Evolutionary conservation across 2,797 vertebrate species (phyloP).

Genomic region (Falco cherrug): DNA sequence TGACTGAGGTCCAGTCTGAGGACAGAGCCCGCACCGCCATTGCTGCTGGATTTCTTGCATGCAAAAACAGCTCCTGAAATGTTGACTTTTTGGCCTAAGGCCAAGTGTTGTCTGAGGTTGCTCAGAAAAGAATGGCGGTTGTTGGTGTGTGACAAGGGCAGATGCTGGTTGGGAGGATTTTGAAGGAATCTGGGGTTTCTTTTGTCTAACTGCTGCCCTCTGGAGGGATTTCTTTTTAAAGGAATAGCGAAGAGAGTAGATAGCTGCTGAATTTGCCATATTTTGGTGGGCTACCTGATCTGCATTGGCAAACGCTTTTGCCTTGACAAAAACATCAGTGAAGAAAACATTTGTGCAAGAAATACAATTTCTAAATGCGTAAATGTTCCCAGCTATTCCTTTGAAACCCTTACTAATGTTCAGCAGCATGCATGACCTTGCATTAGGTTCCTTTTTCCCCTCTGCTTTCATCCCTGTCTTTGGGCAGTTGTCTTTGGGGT

Average conservation of each 20-base stretch:
- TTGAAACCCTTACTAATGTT: not conserved
- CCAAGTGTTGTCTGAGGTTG: not conserved
- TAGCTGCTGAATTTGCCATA: not conserved
- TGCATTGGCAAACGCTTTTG: not conserved
- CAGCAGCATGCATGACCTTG: not conserved
- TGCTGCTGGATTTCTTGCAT: not conserved
- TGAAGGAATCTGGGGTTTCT: not conserved
- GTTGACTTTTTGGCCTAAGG: not conserved
- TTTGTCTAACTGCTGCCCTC: not conserved
- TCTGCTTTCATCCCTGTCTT: not conserved
- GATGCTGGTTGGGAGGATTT: not conserved
- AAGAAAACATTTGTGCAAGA: not conserved
- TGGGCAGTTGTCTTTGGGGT: accelerated
- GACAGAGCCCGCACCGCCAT: not conserved
- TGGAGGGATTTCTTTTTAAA: not conserved
- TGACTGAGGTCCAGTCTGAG: accelerated
- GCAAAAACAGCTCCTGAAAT: not conserved
- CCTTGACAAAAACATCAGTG: not conserved
- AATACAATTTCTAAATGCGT: not conserved
- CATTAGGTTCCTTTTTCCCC: not conserved
- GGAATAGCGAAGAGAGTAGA: not conserved
- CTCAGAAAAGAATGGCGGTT: not conserved
- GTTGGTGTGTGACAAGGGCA: not conserved
- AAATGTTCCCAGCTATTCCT: not conserved
- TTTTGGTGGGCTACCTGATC: not conserved